A percentile compares a stretch with the other conserved stretches of the same genome.
Evolutionary conservation across 1,140 invertebrate species (phyloP).

Genomic region (Brachionus paranguensis): DNA sequence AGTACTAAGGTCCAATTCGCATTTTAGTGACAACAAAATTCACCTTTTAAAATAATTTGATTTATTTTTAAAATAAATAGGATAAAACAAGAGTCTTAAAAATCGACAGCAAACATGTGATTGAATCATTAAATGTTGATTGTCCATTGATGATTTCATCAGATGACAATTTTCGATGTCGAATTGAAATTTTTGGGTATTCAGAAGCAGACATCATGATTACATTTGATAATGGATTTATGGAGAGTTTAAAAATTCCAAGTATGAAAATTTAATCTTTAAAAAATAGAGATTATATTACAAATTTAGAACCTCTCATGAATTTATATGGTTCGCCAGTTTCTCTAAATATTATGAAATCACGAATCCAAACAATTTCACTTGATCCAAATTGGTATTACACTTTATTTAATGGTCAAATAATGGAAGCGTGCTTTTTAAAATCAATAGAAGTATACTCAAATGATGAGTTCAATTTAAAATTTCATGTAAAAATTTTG

Average conservation of each 20-base stretch:
- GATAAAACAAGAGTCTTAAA: background rate
- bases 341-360: background rate
- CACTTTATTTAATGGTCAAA: background rate
- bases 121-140: background rate
- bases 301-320: background rate
- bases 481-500: background rate
- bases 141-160: background rate
- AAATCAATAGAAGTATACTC: conserved; percentile 6
- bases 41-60: background rate
- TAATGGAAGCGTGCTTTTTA: background rate
- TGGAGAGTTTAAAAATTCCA: background rate
- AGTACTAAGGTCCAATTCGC: no score
- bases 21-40: no score
- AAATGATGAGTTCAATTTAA: background rate
- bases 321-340: background rate
- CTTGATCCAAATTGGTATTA: background rate
- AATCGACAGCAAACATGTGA: background rate
- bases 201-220: background rate
- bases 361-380: background rate
- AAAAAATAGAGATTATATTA: background rate
- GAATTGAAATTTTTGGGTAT: background rate
- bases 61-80: background rate
- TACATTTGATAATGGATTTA: background rate
- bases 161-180: background rate
- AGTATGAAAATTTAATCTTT: background rate